Conservation (phyloP, 2,113 vertebrate species). For the Ploceus nigricollis region DNA sequence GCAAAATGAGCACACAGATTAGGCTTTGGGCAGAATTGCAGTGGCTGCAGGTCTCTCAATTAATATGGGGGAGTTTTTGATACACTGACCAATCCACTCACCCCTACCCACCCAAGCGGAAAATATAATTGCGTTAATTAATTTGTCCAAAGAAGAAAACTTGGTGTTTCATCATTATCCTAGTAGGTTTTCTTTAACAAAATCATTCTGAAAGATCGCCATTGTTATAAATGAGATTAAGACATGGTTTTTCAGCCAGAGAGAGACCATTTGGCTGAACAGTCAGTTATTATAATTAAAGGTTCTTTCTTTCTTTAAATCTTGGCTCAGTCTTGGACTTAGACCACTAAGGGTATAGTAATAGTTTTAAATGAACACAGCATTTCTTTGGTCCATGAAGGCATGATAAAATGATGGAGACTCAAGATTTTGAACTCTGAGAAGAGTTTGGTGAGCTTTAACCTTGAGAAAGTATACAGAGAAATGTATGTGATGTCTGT, state of each 20-base stretch:
- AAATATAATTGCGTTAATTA: neutral
- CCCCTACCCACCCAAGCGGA: neutral
- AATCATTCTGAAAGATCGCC: neutral
- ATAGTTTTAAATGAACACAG: neutral
- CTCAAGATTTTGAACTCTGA: neutral
- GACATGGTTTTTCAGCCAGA: neutral
- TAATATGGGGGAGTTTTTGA: neutral
- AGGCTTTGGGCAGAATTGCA: neutral
- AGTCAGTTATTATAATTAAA: neutral
- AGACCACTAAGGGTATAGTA: neutral
- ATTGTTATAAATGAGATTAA: neutral
- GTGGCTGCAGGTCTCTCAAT: neutral
- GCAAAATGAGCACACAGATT: neutral
- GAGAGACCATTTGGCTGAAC: neutral
- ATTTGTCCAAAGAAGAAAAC: neutral
- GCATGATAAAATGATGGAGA: neutral
- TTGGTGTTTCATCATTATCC: neutral
- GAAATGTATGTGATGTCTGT: neutral
- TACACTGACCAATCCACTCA: neutral
- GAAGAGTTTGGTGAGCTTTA: neutral
- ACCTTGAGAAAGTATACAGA: neutral
- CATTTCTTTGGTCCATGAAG: neutral
- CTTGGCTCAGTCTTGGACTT: neutral
- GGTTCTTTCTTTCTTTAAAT: neutral
- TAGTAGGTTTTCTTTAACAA: neutral